These are phyloP conservation scores for Emesis castigata DNA, from an alignment of 2,888 invertebrate species.

Conservation along the genomic window DNA sequence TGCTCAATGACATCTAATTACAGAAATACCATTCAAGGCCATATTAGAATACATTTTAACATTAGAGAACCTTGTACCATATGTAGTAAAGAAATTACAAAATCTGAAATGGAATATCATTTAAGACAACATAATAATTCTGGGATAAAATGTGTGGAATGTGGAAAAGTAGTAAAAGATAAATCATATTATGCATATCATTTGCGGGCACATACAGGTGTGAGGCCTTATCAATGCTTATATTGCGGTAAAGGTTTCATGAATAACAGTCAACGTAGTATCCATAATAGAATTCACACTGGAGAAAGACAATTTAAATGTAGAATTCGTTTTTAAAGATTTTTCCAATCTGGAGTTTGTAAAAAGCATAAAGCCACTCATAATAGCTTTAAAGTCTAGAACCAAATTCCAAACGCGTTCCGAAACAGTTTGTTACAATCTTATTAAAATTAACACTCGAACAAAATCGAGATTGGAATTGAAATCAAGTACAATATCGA, in stretches of 20 bases:
- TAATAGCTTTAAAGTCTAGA: background rate
- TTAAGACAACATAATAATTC: slow-evolving; percentile 2
- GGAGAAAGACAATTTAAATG: slow-evolving; percentile 16
- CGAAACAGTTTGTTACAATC: too few relatives aligned
- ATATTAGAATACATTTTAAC: slow-evolving; percentile 23
- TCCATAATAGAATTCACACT: slow-evolving; percentile 23
- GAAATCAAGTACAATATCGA: too few relatives aligned
- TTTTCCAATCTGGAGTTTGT: slow-evolving; percentile 9
- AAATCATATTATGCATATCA: slow-evolving; percentile 7
- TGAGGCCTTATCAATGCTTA: slow-evolving; percentile 25
- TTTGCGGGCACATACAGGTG: slow-evolving; percentile 26
- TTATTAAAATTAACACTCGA: too few relatives aligned
- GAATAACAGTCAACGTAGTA: background rate
- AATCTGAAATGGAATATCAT: background rate
- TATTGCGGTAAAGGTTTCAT: slow-evolving; percentile 34
- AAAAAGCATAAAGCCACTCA: slow-evolving; percentile 12
- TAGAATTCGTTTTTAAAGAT: slow-evolving; percentile 11
- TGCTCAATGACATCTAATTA: slow-evolving; percentile 1
- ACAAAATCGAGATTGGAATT: too few relatives aligned
- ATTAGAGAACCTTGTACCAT: background rate
- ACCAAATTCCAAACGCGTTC: too few relatives aligned
- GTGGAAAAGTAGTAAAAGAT: slow-evolving; percentile 11
- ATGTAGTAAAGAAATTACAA: slow-evolving; percentile 11
- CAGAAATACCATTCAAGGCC: background rate
- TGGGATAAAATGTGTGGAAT: slow-evolving; percentile 22